Base-by-base conservation (phyloP, 2,888 invertebrate genomes). In the Dermolepida albohirtum region DNA sequence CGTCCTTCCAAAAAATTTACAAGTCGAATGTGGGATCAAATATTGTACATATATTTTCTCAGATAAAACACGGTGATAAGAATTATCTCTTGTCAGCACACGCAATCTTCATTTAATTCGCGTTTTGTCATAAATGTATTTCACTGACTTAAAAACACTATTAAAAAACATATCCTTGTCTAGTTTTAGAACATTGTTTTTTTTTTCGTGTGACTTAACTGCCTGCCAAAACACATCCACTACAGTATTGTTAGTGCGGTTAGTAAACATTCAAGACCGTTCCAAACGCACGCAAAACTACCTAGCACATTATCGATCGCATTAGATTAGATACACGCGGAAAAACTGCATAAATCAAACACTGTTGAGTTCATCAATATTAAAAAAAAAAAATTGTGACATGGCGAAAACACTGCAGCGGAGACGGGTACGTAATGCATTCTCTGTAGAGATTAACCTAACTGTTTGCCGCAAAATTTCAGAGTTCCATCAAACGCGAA, bases 401-500 rank as follows among this genome's bases (percentile, higher is more conserved):
- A 69, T 69, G 69, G 69, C 69, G 22, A 69, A 69, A 66, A 69
- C 69, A 44, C 40, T 65, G 27, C 69, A 68, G 47, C 47, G 69
- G 27, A 65, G 69, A 62, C 69, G 69, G 47, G 69, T 69, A 62
- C 51, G 69, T 66, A 39, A 50, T 14, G 34, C 27, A n/a, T 17
- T 2, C 16, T 22, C 17, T 14, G 47, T 17, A 6, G 12, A 55
- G 41, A 57, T 41, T 50, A 57, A 59, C 47, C 50, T 40, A 22
- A 41, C 66, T 66, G 49, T 59, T 41, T 39, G 16, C 43, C 41
- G 16, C 34, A 22, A 64, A 27, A 55, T 78, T 77, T 29, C 75
- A 84, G 83, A 74, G 72, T 67, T 50, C 82, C 72, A 81, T 82
- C 70, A 84, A 83, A 80, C 82, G 83, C 80, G 82, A 83, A 49